Evolutionary conservation across 2,797 vertebrate genomes (phyloP), one percentile per base, ranked within the genome.

Genomic region (Trachurus trachurus): DNA sequence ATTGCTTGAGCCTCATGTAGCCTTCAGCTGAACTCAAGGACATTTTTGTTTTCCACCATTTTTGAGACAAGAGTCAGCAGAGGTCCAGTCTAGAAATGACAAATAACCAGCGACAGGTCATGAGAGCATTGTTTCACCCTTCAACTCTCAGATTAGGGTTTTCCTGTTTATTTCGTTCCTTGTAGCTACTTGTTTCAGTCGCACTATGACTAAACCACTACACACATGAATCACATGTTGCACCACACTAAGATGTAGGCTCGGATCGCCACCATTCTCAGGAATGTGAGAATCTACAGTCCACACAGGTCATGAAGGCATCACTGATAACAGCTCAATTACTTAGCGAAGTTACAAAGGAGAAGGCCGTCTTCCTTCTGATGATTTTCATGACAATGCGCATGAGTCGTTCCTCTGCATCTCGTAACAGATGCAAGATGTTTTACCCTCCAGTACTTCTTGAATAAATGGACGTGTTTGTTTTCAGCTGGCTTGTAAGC

Each of bases 391-490:
- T 37, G 16, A 15, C 9, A 75, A 34, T 21, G 34, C 17, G 50
- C 15, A 16, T 22, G 11, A 53, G 49, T 21, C 39, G 5, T 71
- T 68, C 19, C 39, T 54, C 56, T 4, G 9, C 6, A 34, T 22
- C 53, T 34, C n/a, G 49, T 57, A 66, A 58, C n/a, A 73, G 34
- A 71, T 1, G n/a, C 4, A 0, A 47, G 52, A 66, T 78, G 69
- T 71, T 80, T 45, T 47, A 37, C 57, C 64, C 53, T 67, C 29
- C 9, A 12, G 40, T 19, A 37, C 44, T 37, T 62, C 21, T 39
- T 42, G 15, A 75, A 66, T 64, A 49, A 71, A 74, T 66, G 12
- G 19, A 4, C 22, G 44, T 71, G 66, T 78, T 87, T 87, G 81
- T 83, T 87, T 73, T 60, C n/a, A 40, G 17, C 1, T 52, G 15